Conservation (phyloP, 2,888 invertebrate species). For the Hypsopygia costalis region DNA sequence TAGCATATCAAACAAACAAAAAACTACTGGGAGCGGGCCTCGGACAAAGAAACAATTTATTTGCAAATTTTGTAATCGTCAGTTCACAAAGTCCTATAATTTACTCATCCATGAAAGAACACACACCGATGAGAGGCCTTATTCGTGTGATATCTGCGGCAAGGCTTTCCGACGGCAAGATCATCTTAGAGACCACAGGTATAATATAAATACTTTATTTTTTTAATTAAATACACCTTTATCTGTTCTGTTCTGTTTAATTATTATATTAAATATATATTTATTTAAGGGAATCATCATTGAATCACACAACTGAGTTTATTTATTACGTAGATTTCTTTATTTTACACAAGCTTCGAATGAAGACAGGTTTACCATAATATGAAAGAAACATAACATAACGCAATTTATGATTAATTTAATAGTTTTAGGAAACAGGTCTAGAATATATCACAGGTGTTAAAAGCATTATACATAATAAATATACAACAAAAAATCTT, state of each 20-base stretch:
- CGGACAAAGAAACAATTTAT: slow-evolving; percentile 99
- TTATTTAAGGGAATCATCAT: slow-evolving; percentile 5
- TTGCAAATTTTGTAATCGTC: slow-evolving; percentile 98
- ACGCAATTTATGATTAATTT: slow-evolving; percentile 7
- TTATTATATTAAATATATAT: slow-evolving; percentile 11
- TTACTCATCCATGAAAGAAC: slow-evolving; percentile 98
- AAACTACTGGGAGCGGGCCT: slow-evolving; percentile 81
- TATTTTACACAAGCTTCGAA: not conserved
- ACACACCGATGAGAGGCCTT: slow-evolving; percentile 98
- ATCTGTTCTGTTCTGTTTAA: not conserved
- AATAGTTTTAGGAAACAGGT: not conserved
- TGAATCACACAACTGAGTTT: not conserved
- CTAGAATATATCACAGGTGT: slow-evolving; percentile 4
- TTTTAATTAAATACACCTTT: slow-evolving; percentile 5
- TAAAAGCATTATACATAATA: slow-evolving; percentile 1
- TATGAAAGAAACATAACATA: not conserved
- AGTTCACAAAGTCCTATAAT: slow-evolving; percentile 99
- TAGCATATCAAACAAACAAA: slow-evolving; percentile 69
- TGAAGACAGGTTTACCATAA: slow-evolving; percentile 1
- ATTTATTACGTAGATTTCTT: not conserved
- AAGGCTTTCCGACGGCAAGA: slow-evolving; percentile 99
- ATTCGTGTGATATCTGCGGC: slow-evolving; percentile 98
- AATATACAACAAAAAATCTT: too few species aligned
- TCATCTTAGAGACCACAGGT: slow-evolving; percentile 96
- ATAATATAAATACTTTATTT: slow-evolving; percentile 32